These are phyloP conservation scores for Scaptomyza flava DNA, from an alignment of 2,888 invertebrate genomes.

Conservation along the genomic window DNA sequence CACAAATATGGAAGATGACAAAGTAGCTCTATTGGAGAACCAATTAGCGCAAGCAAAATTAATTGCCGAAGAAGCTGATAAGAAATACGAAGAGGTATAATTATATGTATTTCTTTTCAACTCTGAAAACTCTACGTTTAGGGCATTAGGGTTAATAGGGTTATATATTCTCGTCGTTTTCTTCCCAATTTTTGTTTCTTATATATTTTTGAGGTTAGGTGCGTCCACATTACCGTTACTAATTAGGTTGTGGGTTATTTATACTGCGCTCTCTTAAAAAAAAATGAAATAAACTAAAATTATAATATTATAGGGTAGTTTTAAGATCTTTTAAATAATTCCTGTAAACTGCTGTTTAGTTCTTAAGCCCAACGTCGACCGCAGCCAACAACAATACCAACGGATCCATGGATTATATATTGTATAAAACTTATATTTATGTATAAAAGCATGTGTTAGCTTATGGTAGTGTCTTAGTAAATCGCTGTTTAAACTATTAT, in stretches of 20 bases:
- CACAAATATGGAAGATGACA: slow-evolving; percentile 99
- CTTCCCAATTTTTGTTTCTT: slow-evolving; percentile 30
- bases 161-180: slow-evolving; percentile 31
- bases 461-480: slow-evolving; percentile 70
- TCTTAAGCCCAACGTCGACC: slow-evolving; percentile 65
- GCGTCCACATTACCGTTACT: slow-evolving; percentile 58
- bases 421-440: slow-evolving; percentile 42
- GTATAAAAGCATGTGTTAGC: slow-evolving; percentile 46
- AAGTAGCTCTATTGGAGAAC: slow-evolving; percentile 98
- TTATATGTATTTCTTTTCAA: slow-evolving; percentile 43
- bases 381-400: slow-evolving; percentile 42
- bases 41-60: slow-evolving; percentile 99
- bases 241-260: slow-evolving; percentile 74
- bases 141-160: slow-evolving; percentile 82
- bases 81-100: slow-evolving; percentile 99
- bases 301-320: slow-evolving; percentile 38
- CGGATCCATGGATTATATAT: slow-evolving; percentile 24
- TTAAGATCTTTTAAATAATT: slow-evolving; percentile 44
- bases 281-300: neutral
- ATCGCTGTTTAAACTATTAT: slow-evolving; percentile 53
- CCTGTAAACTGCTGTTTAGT: slow-evolving; percentile 65
- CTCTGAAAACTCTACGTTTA: slow-evolving; percentile 41
- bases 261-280: slow-evolving; percentile 69
- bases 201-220: slow-evolving; percentile 63
- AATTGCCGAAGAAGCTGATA: slow-evolving; percentile 99